Base-by-base conservation (phyloP, 2,113 vertebrate genomes). In the Fukomys damarensis region DNA sequence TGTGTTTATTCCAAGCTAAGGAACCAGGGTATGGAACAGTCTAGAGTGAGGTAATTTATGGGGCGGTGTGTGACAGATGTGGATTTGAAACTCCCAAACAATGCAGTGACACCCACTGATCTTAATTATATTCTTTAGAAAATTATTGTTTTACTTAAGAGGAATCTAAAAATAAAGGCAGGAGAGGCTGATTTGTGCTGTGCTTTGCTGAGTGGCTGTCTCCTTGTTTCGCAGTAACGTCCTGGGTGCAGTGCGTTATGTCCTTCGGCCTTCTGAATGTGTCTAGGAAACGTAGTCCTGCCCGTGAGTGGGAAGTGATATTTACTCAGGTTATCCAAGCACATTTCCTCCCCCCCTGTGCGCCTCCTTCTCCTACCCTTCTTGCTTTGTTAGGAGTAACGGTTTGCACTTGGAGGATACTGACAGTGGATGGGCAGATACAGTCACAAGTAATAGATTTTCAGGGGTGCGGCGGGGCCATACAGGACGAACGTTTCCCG, bases 141-240 rank as follows among this genome's bases (percentile, higher is more conserved):
- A 95, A 97, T 95, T 65, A 91, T 41, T 95, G 72, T 89, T 95
- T 95, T 94, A 72, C 89, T 89, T 65, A 49, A 86, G 83, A 91
- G 86, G 54, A 19, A 30, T 72, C 95, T 96, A 95, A 91, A 97
- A 97, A 96, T 93, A 94, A 93, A 86, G 83, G 5, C 72, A 89
- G 59, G 28, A 30, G 38, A 95, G 83, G 58, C 26, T 77, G 86
- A 30, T 65, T 52, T 70, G 76, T 43, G 76, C 92, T 38, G 35
- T 30, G n/a, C 66, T 77, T 80, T 85, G 70, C 81, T 0, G 80
- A 88, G 91, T 76, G 81, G 93, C 94, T 90, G 63, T 72, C 92
- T 54, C 58, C 52, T 70, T 85, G 63, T 89, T 95, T 79, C 58
- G 58, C 54, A 86, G 41, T 19, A 89, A 83, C 66, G 38, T 10